Evolutionary conservation across 1,140 invertebrate genomes (phyloP), one percentile per base, ranked within the genome.

Genomic region (Aphaenogaster rudis): DNA sequence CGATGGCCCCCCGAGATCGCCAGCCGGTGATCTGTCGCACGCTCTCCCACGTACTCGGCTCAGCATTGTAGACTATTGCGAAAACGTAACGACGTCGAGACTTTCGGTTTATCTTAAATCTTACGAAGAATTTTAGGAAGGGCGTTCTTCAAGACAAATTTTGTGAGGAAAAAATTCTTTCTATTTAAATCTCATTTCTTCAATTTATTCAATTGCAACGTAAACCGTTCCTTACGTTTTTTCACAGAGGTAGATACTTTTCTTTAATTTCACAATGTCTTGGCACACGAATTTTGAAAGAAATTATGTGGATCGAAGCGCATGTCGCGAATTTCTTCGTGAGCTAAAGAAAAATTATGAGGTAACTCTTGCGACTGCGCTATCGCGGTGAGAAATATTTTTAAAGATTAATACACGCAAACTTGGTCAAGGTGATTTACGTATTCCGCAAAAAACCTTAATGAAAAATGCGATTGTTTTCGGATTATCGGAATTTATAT

Each of bases 41-140:
- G 15, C 54, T 86, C 88, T 87, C 78, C 67, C 88, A 80, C 84
- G 79, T 72, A 71, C 15, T 63, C 33, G 13, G 45, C 45, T 50
- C 33, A 28, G n/a, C 50, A 28, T 72, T 21, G 64, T 11, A 6
- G 21, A 66, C 17, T 3, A 15, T 28, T 57, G 36, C 66, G 66
- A 81, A 67, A 67, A 39, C 8, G 17, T 42, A 28, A 33, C 50
- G 9, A 54, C 17, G 7, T 28, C 15, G 11, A 28, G 28, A 79
- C 33, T 78, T 4, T 15, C 13, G 15, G 11, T 79, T 15, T 66
- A 33, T 50, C 28, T 52, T 33, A 21, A 69, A 69, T 33, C 42
- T 67, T 7, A 67, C 64, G 13, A 45, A 21, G 3, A 45, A 3
- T 6, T 66, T 66, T 64, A 11, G 5, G 64, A 66, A 11, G 11